Evolutionary conservation across 2,797 vertebrate genomes (phyloP).

Genomic region (Artibeus lituratus): DNA sequence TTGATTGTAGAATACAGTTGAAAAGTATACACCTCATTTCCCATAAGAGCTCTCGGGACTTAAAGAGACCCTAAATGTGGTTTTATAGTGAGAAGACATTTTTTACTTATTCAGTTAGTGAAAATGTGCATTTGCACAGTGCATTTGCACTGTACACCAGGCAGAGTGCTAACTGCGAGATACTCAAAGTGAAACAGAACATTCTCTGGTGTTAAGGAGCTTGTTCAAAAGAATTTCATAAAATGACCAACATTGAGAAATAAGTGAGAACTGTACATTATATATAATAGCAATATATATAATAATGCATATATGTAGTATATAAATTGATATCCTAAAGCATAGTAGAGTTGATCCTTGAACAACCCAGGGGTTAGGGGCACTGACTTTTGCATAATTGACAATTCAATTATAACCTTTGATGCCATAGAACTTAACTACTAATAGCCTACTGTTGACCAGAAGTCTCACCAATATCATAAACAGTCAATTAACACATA

Average conservation of each 20-base stretch:
- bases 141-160: not conserved
- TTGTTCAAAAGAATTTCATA: conserved; percentile 16
- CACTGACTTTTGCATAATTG: not conserved
- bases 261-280: not conserved
- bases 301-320: not conserved
- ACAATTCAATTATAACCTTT: not conserved
- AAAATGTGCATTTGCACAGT: not conserved
- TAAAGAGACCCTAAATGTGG: not conserved
- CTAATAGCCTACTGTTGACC: not conserved
- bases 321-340: not conserved
- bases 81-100: not conserved
- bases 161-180: not conserved
- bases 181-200: not conserved
- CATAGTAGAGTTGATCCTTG: not conserved
- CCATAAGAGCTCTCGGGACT: not conserved
- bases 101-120: not conserved
- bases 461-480: not conserved
- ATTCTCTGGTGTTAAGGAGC: not conserved
- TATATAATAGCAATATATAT: not conserved
- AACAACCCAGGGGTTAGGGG: not conserved
- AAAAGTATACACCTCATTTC: not conserved
- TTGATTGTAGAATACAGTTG: conserved; percentile 4
- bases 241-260: conserved; percentile 14
- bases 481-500: not conserved
- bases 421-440: not conserved